Base-by-base conservation (phyloP, 2,888 invertebrate genomes). In the Tetheella fluctuosa region DNA sequence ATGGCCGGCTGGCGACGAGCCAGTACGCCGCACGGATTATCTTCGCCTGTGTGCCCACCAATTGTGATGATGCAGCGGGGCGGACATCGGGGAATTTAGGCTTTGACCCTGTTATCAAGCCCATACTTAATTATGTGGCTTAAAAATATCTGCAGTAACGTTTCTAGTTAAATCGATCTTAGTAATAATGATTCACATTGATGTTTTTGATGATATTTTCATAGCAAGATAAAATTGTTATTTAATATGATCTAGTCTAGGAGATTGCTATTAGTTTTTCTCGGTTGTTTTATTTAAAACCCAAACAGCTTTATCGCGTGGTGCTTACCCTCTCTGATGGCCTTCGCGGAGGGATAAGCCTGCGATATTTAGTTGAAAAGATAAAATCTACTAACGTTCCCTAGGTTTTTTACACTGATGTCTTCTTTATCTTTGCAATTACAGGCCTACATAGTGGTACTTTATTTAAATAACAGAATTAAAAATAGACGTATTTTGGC, bases 11-110 rank as follows among this genome's bases (percentile, higher is more conserved):
- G 91, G 91, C 91, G 81, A 61, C 64, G 77, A 76, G 91, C 92
- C 92, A 92, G 89, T 84, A 76, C 75, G 74, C 73, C 69, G 75
- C 67, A 39, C 73, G 84, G 89, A 91, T 91, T 90, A 91, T 91
- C 89, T 86, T 81, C 85, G 84, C 82, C 82, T 81, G 82, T 84
- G 83, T 81, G 83, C 85, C 74, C 87, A 83, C 79, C 86, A 79
- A 88, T 89, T 90, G 89, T 89, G 88, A 90, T 89, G 90, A 89
- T 88, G 87, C 88, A 85, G 78, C 74, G 71, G 77, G 66, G 73
- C 68, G 84, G 77, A 81, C 80, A 74, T 56, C 67, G 65, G 70
- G 74, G 77, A 77, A 79, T 79, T 84, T 80, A 77, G 80, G 76
- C 77, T 79, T 75, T 81, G 83, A 81, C 81, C 80, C 80, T 77